Evolutionary conservation across 1,140 invertebrate genomes (phyloP).

Genomic region (Ptiloglossa arizonensis): DNA sequence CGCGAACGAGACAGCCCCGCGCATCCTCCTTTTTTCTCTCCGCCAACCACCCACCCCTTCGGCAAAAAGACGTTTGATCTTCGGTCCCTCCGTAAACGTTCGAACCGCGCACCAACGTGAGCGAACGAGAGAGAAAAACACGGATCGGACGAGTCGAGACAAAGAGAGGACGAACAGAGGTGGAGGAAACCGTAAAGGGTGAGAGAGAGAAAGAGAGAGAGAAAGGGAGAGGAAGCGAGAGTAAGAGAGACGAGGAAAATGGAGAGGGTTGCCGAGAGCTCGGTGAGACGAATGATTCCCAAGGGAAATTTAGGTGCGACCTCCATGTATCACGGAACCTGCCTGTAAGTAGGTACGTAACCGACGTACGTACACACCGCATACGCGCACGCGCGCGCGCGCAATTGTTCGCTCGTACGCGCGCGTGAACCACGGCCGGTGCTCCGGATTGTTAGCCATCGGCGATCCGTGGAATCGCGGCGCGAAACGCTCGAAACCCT

Average conservation of each 20-base stretch:
- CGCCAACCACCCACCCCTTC: too few relatives aligned
- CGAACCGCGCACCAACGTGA: background rate
- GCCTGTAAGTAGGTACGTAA: constrained; percentile 70
- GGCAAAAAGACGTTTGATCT: background rate
- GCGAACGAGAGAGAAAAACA: background rate
- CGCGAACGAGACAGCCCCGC: constrained; percentile 8
- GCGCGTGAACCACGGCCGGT: background rate
- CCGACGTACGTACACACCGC: constrained; percentile 58
- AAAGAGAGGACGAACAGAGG: constrained; percentile 3
- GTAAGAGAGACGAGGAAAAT: constrained; percentile 20
- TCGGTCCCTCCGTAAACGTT: background rate
- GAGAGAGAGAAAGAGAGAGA: background rate
- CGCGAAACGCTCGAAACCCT: constrained; percentile 3
- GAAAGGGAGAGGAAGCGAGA: background rate
- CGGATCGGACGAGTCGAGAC: background rate
- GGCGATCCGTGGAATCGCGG: constrained; percentile 16
- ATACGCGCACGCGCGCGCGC: constrained; percentile 25
- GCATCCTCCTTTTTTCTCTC: background rate
- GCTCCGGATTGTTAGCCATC: too few relatives aligned
- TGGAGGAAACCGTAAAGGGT: background rate
- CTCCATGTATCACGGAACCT: constrained; percentile 73
- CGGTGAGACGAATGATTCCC: constrained; percentile 69
- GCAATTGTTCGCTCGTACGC: too few relatives aligned
- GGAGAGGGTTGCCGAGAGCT: constrained; percentile 42
- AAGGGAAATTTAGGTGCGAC: constrained; percentile 74